Conservation (phyloP, 2,113 vertebrate species). For the Actenoides hombroni region DNA sequence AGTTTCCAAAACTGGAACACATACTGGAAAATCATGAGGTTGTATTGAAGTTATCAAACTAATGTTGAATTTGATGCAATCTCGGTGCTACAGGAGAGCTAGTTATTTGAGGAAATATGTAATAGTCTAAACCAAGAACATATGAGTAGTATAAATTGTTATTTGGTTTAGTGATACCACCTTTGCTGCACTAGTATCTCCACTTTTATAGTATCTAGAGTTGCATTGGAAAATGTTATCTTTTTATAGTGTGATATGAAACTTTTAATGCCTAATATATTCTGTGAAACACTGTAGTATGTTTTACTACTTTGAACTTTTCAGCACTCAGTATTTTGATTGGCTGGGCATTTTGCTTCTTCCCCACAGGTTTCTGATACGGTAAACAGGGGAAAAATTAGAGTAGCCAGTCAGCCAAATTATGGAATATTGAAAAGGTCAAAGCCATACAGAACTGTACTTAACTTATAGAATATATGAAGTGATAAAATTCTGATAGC, state of each 20-base stretch:
- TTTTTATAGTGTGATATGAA: constrained; percentile 53
- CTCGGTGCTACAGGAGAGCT: not conserved
- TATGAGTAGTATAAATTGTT: not conserved
- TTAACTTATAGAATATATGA: constrained; percentile 50
- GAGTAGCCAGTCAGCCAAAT: constrained; percentile 32
- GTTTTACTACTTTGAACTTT: constrained; percentile 62
- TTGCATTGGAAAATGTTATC: constrained; percentile 36
- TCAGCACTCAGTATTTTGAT: not conserved
- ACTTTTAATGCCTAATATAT: constrained; percentile 44
- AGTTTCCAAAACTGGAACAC: not conserved
- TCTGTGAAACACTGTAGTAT: not conserved
- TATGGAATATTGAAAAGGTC: constrained; percentile 67
- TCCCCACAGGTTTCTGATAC: constrained; percentile 25
- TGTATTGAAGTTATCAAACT: not conserved
- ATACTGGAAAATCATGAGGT: not conserved
- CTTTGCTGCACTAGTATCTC: not conserved
- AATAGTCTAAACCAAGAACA: not conserved
- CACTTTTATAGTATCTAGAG: not conserved
- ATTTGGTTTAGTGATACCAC: not conserved
- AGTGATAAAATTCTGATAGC: constrained; percentile 9
- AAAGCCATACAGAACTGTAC: constrained; percentile 2
- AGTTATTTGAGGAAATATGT: not conserved
- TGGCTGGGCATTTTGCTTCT: constrained; percentile 15
- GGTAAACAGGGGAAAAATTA: constrained; percentile 39
- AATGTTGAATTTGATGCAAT: not conserved